These are phyloP conservation scores for Anseranas semipalmata DNA, from an alignment of 2,113 vertebrate species.

Conservation along the genomic window DNA sequence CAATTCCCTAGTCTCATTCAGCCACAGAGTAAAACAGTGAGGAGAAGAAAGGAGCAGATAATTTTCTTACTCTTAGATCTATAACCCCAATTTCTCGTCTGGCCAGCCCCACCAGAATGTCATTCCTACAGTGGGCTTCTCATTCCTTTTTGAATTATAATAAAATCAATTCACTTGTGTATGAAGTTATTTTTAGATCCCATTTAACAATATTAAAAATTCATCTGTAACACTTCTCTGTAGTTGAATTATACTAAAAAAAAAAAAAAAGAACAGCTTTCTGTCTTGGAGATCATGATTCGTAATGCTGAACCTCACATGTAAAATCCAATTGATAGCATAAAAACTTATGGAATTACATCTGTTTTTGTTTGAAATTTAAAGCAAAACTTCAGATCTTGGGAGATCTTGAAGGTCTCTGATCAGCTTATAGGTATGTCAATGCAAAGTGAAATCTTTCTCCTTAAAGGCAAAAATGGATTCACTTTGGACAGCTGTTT, in stretches of 20 bases:
- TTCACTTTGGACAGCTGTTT: neutral
- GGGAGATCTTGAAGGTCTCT: neutral
- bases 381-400: neutral
- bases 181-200: constrained; percentile 10
- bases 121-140: neutral
- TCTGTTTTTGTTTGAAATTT: neutral
- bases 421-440: neutral
- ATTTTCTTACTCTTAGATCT: constrained; percentile 26
- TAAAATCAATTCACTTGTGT: neutral
- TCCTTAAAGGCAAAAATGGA: neutral
- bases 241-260: neutral
- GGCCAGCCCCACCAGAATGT: neutral
- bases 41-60: constrained; percentile 41
- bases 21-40: constrained; percentile 32
- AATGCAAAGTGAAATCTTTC: neutral
- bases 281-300: neutral
- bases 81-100: constrained; percentile 36
- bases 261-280: neutral
- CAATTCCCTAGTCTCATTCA: constrained; percentile 43
- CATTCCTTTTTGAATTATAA: neutral
- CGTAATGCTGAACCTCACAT: neutral
- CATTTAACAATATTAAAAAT: neutral
- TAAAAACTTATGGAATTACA: neutral
- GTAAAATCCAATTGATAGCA: neutral
- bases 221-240: neutral